phyloP scores from a whole-genome alignment of 2,113 vertebrate species.

The Limanda limanda region DNA sequence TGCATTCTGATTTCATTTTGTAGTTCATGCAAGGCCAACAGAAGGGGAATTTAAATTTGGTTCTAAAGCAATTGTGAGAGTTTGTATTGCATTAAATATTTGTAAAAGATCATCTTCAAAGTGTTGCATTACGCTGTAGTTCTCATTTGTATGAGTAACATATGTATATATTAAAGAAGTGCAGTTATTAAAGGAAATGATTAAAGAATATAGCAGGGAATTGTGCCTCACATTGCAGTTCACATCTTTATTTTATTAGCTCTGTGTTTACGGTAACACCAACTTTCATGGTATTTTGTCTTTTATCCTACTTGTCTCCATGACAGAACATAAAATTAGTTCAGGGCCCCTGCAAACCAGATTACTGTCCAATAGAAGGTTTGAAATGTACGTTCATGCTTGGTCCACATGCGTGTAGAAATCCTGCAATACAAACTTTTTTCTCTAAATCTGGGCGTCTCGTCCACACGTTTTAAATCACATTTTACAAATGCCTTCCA shows the following conservation, averaged over 20 bases:
- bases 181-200: background rate
- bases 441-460: too few species aligned
- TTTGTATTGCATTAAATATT: background rate
- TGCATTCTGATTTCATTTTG: background rate
- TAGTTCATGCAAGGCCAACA: background rate
- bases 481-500: too few species aligned
- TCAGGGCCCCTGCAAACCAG: constrained; percentile 68
- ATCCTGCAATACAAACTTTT: too few species aligned
- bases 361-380: constrained; percentile 65
- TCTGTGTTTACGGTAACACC: background rate
- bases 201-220: background rate
- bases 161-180: too few species aligned
- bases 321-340: constrained; percentile 66
- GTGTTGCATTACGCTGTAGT: background rate
- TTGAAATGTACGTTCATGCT: constrained; percentile 42
- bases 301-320: too few species aligned
- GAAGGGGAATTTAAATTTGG: background rate
- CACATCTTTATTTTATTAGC: constrained; percentile 9
- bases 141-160: background rate
- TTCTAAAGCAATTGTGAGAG: background rate
- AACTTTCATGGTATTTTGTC: too few species aligned
- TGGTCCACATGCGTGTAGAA: too few species aligned
- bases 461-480: too few species aligned
- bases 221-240: background rate
- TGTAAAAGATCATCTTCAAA: background rate